These are phyloP conservation scores for Erythrocercus mccallii DNA, from an alignment of 2,113 vertebrate genomes.

Conservation along the genomic window DNA sequence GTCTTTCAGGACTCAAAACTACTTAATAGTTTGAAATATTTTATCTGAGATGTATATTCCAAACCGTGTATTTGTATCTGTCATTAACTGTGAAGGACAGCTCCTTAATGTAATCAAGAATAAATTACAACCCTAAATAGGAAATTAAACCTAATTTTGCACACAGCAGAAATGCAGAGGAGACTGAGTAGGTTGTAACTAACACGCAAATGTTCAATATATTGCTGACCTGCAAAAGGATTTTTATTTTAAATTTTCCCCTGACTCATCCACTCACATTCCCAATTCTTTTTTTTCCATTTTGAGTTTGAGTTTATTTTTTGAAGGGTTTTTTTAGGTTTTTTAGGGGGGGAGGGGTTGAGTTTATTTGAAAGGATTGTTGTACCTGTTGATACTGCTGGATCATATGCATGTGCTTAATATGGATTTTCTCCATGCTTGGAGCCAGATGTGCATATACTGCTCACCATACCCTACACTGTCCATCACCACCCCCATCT, in stretches of 20 bases:
- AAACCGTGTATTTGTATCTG: neutral
- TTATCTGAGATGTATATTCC: neutral
- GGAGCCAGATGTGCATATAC: neutral
- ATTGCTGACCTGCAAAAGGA: neutral
- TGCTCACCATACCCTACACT: neutral
- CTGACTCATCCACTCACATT: neutral
- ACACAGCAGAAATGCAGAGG: neutral
- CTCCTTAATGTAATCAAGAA: neutral
- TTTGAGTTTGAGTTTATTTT: neutral
- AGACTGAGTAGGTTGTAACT: neutral
- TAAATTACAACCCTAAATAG: neutral
- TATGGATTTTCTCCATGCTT: neutral
- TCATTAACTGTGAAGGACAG: neutral
- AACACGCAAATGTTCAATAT: neutral
- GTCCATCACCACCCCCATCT: neutral
- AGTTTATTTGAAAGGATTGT: neutral
- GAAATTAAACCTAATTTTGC: slow-evolving; percentile 1
- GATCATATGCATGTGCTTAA: neutral
- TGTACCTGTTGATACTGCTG: neutral
- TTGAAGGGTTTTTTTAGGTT: accelerated
- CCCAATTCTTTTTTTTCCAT: neutral
- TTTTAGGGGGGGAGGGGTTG: neutral
- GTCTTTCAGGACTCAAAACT: neutral
- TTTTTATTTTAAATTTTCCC: neutral
- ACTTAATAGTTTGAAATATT: neutral